These are phyloP conservation scores for Bombyx huttoni DNA, from an alignment of 2,888 invertebrate species.

Conservation along the genomic window DNA sequence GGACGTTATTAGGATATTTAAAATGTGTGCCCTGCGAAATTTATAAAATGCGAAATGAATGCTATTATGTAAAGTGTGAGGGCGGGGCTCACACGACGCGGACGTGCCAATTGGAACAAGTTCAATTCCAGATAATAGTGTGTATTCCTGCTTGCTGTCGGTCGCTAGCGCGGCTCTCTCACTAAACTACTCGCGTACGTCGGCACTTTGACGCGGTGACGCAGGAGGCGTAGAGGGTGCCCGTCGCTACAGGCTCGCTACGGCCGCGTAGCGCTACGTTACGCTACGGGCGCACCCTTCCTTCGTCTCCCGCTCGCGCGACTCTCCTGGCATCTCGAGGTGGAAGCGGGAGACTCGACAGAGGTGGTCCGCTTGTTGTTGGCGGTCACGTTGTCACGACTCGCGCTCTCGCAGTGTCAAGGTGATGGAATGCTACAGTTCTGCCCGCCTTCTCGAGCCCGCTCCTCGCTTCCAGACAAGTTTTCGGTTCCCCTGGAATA, in stretches of 20 bases:
- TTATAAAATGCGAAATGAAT: background rate
- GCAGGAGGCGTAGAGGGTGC: background rate
- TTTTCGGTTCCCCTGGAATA: too few species aligned
- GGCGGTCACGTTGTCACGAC: too few species aligned
- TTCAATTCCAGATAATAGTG: constrained; percentile 1
- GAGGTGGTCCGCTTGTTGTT: too few species aligned
- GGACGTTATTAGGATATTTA: background rate
- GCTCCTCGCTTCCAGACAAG: too few species aligned
- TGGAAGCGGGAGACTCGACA: background rate
- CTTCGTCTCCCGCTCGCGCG: background rate
- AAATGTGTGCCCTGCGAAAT: background rate
- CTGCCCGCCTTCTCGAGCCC: too few species aligned
- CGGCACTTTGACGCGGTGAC: background rate
- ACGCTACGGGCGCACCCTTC: background rate
- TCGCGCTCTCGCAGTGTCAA: too few species aligned
- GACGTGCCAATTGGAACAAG: constrained; percentile 2
- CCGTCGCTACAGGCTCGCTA: constrained; percentile 1
- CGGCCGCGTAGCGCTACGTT: background rate
- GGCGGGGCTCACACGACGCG: background rate
- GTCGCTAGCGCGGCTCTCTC: too few species aligned
- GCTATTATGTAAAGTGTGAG: background rate
- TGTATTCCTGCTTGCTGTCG: background rate
- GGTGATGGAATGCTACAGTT: too few species aligned
- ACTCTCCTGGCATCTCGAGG: too few species aligned
- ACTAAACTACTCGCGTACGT: too few species aligned